A percentile compares a stretch with the other conserved stretches of the same genome.
phyloP scores from a whole-genome alignment of 2,113 vertebrate genomes.

The Clupea harengus region DNA sequence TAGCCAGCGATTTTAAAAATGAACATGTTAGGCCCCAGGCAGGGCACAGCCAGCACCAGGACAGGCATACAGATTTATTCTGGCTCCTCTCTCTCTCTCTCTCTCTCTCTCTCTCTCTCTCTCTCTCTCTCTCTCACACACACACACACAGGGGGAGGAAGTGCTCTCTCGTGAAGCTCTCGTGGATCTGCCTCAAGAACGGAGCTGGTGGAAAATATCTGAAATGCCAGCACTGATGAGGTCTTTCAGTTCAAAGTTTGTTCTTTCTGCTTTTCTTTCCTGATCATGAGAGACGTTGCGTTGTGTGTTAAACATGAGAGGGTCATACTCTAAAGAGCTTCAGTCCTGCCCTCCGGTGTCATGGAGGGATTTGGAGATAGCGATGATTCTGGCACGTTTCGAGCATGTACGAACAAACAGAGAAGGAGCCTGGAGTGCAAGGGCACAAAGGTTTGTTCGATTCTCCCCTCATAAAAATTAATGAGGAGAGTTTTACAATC shows the following conservation, averaged over 20 bases:
- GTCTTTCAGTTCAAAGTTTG: neutral
- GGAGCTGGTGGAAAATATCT: neutral
- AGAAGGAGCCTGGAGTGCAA: neutral
- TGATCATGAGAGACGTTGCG: neutral
- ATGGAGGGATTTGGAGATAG: neutral
- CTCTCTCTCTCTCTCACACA: neutral
- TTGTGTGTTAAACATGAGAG: neutral
- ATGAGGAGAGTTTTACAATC: neutral
- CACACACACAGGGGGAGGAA: neutral
- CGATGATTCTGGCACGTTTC: neutral
- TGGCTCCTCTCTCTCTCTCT: neutral
- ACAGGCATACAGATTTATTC: slow-evolving; percentile 16
- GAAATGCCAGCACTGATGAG: neutral
- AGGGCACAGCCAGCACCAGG: neutral
- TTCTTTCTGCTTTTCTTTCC: neutral
- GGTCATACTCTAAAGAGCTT: neutral
- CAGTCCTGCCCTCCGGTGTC: neutral
- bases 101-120: neutral
- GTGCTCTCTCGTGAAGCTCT: neutral
- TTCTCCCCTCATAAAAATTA: neutral
- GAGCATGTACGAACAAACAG: neutral
- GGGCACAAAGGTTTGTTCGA: neutral
- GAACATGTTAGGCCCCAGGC: slow-evolving; percentile 41
- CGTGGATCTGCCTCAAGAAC: neutral
- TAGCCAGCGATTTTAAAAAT: slow-evolving; percentile 45